Conservation (phyloP, 2,113 vertebrate genomes). For the Chaetodon trifascialis region DNA sequence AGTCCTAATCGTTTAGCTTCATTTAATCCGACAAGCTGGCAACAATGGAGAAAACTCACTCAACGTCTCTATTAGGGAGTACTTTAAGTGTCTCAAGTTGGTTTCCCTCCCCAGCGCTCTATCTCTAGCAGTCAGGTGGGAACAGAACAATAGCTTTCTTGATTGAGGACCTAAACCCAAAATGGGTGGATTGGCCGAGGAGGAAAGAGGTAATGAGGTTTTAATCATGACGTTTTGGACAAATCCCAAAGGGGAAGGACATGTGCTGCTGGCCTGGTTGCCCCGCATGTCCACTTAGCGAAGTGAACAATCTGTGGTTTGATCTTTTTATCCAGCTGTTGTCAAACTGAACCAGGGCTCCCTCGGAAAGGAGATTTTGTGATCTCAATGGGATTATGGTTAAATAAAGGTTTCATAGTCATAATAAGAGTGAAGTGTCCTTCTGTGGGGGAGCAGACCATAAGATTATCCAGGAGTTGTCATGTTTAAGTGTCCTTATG, state of each 20-base stretch:
- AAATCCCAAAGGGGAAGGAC: slow-evolving; percentile 21
- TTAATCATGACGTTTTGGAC: slow-evolving; percentile 48
- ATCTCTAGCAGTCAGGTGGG: slow-evolving; percentile 65
- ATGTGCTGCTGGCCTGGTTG: background rate
- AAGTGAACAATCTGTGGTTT: background rate
- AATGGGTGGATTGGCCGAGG: slow-evolving; percentile 19
- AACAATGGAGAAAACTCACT: slow-evolving; percentile 63
- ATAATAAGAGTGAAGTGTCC: background rate
- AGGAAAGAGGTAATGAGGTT: slow-evolving; percentile 49
- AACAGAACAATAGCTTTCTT: slow-evolving; percentile 54
- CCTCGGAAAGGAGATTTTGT: no score
- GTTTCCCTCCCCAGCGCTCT: slow-evolving; percentile 45
- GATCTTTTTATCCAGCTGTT: background rate
- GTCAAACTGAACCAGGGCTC: background rate
- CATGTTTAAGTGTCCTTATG: background rate
- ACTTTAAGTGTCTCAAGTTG: slow-evolving; percentile 49
- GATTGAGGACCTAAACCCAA: slow-evolving; percentile 55
- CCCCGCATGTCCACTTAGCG: background rate
- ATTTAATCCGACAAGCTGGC: slow-evolving; percentile 70
- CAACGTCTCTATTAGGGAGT: slow-evolving; percentile 46
- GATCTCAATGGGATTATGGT: no score
- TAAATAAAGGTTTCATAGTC: no score
- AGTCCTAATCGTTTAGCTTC: slow-evolving; percentile 61
- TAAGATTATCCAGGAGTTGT: background rate
- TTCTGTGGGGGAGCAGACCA: background rate